Percentiles rank a stretch among this genome's conserved stretches.
phyloP scores from a whole-genome alignment of 1,140 invertebrate genomes.

The Aphidius gifuensis region DNA sequence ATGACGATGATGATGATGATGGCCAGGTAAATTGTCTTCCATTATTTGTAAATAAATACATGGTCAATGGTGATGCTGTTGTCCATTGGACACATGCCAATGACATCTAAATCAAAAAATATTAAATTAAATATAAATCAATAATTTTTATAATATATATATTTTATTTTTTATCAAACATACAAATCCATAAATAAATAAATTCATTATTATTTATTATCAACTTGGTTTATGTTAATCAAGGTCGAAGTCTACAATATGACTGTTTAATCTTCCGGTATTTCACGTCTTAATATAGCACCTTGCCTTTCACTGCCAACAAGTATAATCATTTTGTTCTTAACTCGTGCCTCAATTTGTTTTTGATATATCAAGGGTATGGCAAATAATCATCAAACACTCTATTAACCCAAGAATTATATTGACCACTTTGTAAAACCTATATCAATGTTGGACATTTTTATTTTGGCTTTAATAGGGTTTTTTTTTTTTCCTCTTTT shows the following conservation, averaged over 20 bases:
- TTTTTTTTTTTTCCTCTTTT: no score
- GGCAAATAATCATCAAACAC: no score
- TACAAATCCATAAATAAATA: conserved; percentile 39
- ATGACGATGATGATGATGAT: conserved; percentile 22
- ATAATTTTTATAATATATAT: not conserved
- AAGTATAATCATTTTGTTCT: not conserved
- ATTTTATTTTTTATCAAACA: conserved; percentile 32
- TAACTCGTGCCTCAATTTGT: conserved; percentile 1
- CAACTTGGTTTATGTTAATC: conserved; percentile 15
- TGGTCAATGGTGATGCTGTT: conserved; percentile 38
- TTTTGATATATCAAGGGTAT: not conserved
- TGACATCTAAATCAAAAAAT: conserved; percentile 31
- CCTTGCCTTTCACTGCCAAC: conserved; percentile 50
- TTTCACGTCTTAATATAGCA: conserved; percentile 53
- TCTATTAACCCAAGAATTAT: no score
- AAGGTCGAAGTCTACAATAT: conserved; percentile 32
- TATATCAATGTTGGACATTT: no score
- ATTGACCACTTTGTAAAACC: no score
- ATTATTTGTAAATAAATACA: conserved; percentile 31
- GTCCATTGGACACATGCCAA: conserved; percentile 38
- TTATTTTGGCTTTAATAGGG: no score
- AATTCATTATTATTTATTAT: conserved; percentile 24
- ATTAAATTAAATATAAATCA: not conserved
- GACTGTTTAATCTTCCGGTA: conserved; percentile 52
- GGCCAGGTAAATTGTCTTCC: conserved; percentile 32